phyloP scores from a whole-genome alignment of 2,113 vertebrate species.

The Calidris pygmaea region DNA sequence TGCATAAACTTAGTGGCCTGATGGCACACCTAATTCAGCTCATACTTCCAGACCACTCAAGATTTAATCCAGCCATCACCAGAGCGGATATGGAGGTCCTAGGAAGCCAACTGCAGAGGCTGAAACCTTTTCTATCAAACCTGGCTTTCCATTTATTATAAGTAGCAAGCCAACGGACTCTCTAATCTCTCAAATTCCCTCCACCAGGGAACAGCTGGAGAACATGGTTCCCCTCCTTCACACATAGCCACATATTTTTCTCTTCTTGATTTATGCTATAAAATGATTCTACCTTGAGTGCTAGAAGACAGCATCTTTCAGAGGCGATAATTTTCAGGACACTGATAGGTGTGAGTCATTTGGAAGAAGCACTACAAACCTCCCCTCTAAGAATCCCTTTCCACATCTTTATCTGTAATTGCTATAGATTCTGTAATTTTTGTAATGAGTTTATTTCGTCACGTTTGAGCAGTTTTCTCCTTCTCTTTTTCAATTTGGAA shows the following conservation, averaged over 20 bases:
- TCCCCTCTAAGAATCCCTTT: neutral
- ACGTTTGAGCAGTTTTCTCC: neutral
- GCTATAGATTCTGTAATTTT: neutral
- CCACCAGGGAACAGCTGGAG: neutral
- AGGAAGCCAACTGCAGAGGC: neutral
- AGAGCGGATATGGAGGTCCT: neutral
- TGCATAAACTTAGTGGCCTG: neutral
- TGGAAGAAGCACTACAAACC: neutral
- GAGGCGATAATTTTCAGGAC: neutral
- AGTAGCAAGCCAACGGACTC: neutral
- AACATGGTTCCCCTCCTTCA: neutral
- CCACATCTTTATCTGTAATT: neutral
- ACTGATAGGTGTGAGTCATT: neutral
- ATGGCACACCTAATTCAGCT: neutral
- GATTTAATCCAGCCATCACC: neutral
- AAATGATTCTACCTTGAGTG: neutral
- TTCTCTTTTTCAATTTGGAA: slow-evolving; percentile 14
- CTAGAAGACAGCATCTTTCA: neutral
- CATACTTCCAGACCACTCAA: neutral
- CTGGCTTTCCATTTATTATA: neutral
- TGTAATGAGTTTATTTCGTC: neutral
- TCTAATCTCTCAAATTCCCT: neutral
- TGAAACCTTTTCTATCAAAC: neutral
- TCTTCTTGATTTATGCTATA: neutral
- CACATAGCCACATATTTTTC: neutral